Evolutionary conservation across 2,888 invertebrate species (phyloP), one percentile per base, ranked within the genome.

Genomic region (Phaedon cochleariae): DNA sequence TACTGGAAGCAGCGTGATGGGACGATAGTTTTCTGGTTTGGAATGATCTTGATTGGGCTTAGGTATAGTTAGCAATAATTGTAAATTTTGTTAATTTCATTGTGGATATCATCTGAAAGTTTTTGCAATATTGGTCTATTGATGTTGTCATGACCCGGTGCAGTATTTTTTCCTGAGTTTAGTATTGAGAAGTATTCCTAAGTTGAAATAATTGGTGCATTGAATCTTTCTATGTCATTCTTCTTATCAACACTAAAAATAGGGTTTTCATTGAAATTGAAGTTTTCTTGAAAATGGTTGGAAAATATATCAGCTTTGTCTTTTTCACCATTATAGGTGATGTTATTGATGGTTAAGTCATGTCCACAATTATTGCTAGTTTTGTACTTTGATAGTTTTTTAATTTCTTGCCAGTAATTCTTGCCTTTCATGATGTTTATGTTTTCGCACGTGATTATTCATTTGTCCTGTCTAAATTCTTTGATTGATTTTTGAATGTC

Each of bases 1-100:
- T 5, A 58, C 58, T 51, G 63, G 59, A 22, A 63, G 22, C 1
- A 63, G 31, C 1, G 63, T 59, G 18, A 58, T 64, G 12, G 59
- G 58, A 26, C 63, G 34, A 17, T 59, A 21, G 17, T 52, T 62
- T 17, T 46, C 21, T 9, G 53, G 21, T 59, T 52, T 21, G 3
- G 0, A 15, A 4, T 51, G 59, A 45, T 63, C 51, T 15, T 12
- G n/a, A 12, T 58, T 34, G 1, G 34, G 9, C 51, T 63, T 63
- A 10, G 53, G 53, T 21, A 64, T 64, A 1, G 22, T 52, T 2
- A 59, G 7, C 64, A 64, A 9, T 15, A 64, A 26, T 59, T 7
- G 58, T 26, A 26, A 3, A 26, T 26, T 26, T 26, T 26, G 7
- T 5, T 26, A 26, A 26, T 26, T 3, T 26, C 3, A 3, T 5